These are phyloP conservation scores for Norana najaformis DNA, from an alignment of 2,888 invertebrate genomes.

Conservation along the genomic window DNA sequence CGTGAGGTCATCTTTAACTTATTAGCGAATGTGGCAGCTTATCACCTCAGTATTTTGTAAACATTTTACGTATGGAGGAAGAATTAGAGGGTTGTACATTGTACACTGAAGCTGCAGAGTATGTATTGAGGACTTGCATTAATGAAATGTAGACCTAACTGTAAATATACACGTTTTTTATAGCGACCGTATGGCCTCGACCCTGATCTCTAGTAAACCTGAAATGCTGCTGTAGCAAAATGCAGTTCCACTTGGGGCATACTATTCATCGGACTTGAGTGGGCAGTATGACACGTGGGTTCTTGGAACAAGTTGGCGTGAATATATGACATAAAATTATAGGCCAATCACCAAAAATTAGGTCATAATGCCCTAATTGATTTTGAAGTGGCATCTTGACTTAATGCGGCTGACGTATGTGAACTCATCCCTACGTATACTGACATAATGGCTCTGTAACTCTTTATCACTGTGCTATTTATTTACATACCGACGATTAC, in stretches of 20 bases:
- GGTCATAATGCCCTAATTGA: neutral
- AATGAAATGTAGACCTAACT: too few species aligned
- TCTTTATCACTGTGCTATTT: neutral
- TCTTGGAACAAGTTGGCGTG: neutral
- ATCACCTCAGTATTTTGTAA: neutral
- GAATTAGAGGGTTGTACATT: neutral
- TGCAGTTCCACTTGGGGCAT: neutral
- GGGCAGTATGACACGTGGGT: neutral
- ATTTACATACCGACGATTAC: neutral
- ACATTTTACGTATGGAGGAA: neutral
- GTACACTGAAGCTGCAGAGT: too few species aligned
- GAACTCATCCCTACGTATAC: too few species aligned
- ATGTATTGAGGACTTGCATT: neutral
- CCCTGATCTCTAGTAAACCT: too few species aligned
- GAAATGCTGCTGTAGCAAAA: neutral
- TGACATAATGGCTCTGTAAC: neutral
- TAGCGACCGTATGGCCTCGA: too few species aligned
- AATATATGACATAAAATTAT: neutral
- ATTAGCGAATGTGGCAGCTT: neutral
- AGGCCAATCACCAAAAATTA: neutral
- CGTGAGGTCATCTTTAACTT: neutral
- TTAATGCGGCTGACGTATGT: neutral
- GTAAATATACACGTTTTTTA: too few species aligned
- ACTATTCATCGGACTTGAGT: neutral
- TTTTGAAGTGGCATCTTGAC: neutral